Base-by-base conservation (phyloP, 1,140 invertebrate species). In the Cephus cinctus region DNA sequence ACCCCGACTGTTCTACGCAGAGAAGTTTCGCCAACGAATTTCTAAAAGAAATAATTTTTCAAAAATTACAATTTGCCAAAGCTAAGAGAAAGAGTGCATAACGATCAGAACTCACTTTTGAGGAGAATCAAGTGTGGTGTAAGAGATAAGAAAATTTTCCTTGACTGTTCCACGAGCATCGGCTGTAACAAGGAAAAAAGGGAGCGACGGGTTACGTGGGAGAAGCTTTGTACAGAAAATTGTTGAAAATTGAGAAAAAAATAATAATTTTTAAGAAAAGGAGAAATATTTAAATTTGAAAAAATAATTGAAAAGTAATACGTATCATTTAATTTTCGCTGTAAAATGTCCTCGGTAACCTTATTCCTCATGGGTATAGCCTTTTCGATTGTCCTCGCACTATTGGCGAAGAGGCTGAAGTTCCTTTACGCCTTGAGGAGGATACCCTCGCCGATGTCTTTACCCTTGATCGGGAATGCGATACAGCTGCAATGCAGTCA, bases 381-480 rank as follows among this genome's bases (percentile, higher is more conserved):
- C n/a, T n/a, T n/a, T n/a, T 12, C 38, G 3, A 30, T 66, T 0
- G 1, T 63, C 1, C 5, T 57, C 1, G 3, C 39, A 2, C 4
- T 61, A 2, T 19, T 67, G 19, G 27, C 61, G 3, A 56, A 48
- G 32, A 56, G 69, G 5, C 50, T 34, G 2, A 65, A 49, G 19
- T 71, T 71, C 45, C 16, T 70, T 1, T 57, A 67, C 22, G 53
- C 55, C 1, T 31, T 73, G 12, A 56, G 63, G 9, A 61, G 60
- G 1, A 58, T 75, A 12, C 71, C 71, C 1, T 58, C 52, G n/a
- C 72, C 72, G 0, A 40, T 19, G 0, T 67, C 71, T 0, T 11
- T 72, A 9, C 72, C 72, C 2, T 14, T 75, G 4, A 50, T 75
- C 14, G 72, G 72, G 1, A 75, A 75, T 42, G 65, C 68, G 0